phyloP scores from a whole-genome alignment of 2,888 invertebrate genomes.

The Platynereis dumerilii region DNA sequence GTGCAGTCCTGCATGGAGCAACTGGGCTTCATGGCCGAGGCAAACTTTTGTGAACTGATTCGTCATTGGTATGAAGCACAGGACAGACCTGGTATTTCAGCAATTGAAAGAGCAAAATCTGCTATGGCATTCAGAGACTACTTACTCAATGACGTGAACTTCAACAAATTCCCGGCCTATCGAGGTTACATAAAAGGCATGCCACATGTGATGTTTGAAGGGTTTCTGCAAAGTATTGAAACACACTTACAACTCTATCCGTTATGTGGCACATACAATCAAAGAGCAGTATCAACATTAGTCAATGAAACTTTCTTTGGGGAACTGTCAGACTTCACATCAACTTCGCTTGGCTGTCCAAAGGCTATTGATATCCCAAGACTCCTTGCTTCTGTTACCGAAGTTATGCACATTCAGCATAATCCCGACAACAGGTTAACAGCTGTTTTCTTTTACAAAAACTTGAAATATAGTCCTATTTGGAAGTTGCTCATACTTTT shows the following conservation, averaged over 20 bases:
- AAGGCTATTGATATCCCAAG: too few species aligned
- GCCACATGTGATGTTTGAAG: background rate
- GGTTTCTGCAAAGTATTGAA: background rate
- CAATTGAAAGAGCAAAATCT: background rate
- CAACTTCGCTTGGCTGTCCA: too few species aligned
- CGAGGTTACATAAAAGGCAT: background rate
- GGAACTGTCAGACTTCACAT: too few species aligned
- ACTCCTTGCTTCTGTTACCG: too few species aligned
- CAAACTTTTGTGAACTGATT: background rate
- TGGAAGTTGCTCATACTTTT: too few species aligned
- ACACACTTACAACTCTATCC: background rate
- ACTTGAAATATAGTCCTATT: too few species aligned
- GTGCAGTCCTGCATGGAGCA: background rate
- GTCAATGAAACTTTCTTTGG: too few species aligned
- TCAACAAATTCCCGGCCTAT: background rate
- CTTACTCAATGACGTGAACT: background rate
- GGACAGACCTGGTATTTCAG: background rate
- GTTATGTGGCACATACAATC: too few species aligned
- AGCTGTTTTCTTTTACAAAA: too few species aligned
- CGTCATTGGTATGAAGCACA: background rate
- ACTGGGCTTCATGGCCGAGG: background rate
- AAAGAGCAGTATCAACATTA: too few species aligned
- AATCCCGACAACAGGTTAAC: too few species aligned
- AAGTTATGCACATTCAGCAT: too few species aligned
- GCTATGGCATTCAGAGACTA: background rate